Evolutionary conservation across 2,797 vertebrate species (phyloP).

Genomic region (Pelobates cultripes): DNA sequence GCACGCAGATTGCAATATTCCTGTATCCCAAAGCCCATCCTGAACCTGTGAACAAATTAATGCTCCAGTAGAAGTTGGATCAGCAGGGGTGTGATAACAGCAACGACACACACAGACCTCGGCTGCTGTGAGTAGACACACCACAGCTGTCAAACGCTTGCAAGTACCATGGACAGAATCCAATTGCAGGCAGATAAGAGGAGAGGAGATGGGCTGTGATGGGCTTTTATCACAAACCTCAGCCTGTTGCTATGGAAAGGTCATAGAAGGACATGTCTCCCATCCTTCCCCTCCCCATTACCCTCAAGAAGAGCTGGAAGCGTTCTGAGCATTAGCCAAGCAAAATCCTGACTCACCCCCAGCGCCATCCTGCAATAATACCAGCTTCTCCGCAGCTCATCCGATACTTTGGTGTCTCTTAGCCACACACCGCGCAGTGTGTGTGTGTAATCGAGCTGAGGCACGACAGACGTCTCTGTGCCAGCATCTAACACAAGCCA

Average conservation of each 20-base stretch:
- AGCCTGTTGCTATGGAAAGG: constrained; percentile 49
- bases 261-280: constrained; percentile 37
- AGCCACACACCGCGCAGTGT: background rate
- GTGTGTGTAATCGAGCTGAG: background rate
- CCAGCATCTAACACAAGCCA: background rate
- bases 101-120: background rate
- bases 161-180: constrained; percentile 27
- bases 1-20: background rate
- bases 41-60: background rate
- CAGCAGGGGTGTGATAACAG: constrained; percentile 36
- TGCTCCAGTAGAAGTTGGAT: constrained; percentile 3
- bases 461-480: constrained; percentile 3
- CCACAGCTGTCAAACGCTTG: constrained; percentile 33
- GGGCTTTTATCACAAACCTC: constrained; percentile 9
- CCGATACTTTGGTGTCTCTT: accelerated
- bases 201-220: background rate
- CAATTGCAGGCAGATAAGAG: constrained; percentile 29
- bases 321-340: constrained; percentile 9
- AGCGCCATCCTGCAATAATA: constrained; percentile 33
- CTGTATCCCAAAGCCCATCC: background rate
- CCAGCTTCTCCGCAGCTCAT: constrained; percentile 13
- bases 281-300: too few relatives aligned
- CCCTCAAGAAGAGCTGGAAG: constrained; percentile 20
- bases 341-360: constrained; percentile 28
- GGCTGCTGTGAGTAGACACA: constrained; percentile 1